A percentile compares a stretch with the other conserved stretches of the same genome.
phyloP scores from a whole-genome alignment of 2,888 invertebrate species.

The Pseudococcus viburni region DNA sequence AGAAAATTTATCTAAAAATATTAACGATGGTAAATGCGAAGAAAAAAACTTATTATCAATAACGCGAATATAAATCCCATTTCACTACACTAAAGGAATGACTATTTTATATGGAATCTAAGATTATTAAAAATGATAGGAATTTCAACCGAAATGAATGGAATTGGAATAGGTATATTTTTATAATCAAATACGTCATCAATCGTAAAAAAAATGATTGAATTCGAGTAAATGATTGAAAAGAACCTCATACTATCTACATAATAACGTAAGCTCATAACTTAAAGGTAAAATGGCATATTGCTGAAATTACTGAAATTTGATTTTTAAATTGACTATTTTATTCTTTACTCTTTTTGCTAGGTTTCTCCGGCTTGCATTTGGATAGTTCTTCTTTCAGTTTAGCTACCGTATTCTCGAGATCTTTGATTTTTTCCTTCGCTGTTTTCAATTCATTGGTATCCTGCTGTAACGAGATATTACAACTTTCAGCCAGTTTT shows the following conservation, averaged over 20 bases:
- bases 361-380: constrained; percentile 49
- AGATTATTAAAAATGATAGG: not conserved
- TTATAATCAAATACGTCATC: not conserved
- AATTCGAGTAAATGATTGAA: not conserved
- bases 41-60: not conserved
- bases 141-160: too few species aligned
- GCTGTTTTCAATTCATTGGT: constrained; percentile 19
- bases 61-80: not conserved
- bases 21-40: not conserved
- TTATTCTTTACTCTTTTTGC: constrained; percentile 59
- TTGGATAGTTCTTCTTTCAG: constrained; percentile 56
- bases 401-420: constrained; percentile 47
- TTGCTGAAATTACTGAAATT: not conserved
- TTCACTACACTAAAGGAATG: not conserved
- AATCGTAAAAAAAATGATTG: not conserved
- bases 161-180: too few species aligned
- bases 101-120: not conserved
- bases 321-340: not conserved
- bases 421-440: constrained; percentile 56
- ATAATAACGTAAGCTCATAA: constrained; percentile 28
- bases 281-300: not conserved
- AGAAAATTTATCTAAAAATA: not conserved
- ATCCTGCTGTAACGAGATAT: constrained; percentile 39
- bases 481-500: constrained; percentile 51
- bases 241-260: not conserved